These are phyloP conservation scores for Macrophya annulata DNA, from an alignment of 2,888 invertebrate species.

Conservation along the genomic window DNA sequence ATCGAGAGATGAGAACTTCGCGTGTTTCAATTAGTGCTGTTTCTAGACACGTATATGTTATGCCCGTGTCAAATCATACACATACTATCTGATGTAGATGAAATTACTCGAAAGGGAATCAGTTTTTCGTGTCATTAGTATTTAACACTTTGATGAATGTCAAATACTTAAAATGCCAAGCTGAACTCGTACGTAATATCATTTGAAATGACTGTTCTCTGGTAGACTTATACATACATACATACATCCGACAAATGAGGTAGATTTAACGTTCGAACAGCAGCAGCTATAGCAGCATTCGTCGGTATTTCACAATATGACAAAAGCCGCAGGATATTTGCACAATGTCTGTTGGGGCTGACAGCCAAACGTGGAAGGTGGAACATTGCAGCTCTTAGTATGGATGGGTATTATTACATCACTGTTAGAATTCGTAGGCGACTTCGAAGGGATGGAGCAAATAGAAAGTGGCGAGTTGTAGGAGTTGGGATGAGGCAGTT, in stretches of 20 bases:
- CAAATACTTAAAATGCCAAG: neutral
- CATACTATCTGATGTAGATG: neutral
- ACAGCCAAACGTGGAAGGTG: constrained; percentile 46
- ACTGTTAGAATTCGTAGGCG: constrained; percentile 53
- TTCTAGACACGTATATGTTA: neutral
- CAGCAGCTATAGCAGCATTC: neutral
- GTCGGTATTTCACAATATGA: constrained; percentile 17
- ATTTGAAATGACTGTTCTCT: neutral
- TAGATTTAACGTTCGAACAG: constrained; percentile 25
- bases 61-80: neutral
- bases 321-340: constrained; percentile 54
- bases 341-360: constrained; percentile 50
- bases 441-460: constrained; percentile 47
- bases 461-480: constrained; percentile 38
- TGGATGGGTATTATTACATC: constrained; percentile 45
- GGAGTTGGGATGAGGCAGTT: constrained; percentile 7
- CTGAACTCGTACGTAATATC: too few species aligned
- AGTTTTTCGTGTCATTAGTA: neutral
- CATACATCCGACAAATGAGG: neutral
- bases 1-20: constrained; percentile 21
- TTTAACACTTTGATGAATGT: neutral
- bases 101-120: neutral
- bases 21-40: constrained; percentile 4
- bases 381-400: neutral
- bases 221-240: neutral